phyloP scores from a whole-genome alignment of 2,888 invertebrate species.

The Clivina fossor region DNA sequence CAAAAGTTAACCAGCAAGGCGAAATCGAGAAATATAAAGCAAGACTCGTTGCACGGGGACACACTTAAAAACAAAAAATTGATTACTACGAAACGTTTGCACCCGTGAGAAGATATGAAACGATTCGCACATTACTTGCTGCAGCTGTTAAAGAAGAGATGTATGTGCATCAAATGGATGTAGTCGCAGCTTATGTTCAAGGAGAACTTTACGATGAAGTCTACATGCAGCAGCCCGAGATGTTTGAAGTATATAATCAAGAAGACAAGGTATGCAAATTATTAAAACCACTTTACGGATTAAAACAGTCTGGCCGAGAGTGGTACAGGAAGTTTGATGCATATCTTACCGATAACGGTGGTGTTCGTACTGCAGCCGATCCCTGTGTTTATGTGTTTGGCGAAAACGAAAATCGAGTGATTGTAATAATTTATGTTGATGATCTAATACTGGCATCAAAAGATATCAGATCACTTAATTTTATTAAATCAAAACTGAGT shows the following conservation, averaged over 20 bases:
- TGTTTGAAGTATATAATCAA: constrained; percentile 24
- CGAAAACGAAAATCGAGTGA: constrained; percentile 13
- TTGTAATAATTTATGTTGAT: constrained; percentile 36
- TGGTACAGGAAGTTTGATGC: constrained; percentile 32
- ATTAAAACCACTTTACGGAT: constrained; percentile 36
- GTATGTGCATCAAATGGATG: constrained; percentile 41
- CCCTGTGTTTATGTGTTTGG: constrained; percentile 37
- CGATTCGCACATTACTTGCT: constrained; percentile 38
- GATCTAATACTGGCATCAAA: constrained; percentile 36
- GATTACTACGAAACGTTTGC: constrained; percentile 40
- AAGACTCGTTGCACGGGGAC: constrained; percentile 39
- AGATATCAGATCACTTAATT: constrained; percentile 23
- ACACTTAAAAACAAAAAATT: constrained; percentile 35
- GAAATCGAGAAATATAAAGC: constrained; percentile 35
- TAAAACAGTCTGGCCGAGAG: constrained; percentile 38
- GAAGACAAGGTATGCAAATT: constrained; percentile 38
- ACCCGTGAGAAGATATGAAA: constrained; percentile 38
- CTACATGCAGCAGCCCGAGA: constrained; percentile 37
- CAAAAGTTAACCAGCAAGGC: constrained; percentile 34
- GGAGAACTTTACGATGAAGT: constrained; percentile 36
- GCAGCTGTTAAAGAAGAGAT: constrained; percentile 37
- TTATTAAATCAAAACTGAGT: constrained; percentile 33
- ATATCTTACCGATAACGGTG: constrained; percentile 10
- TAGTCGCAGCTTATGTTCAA: constrained; percentile 38
- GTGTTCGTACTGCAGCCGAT: constrained; percentile 26